phyloP scores from a whole-genome alignment of 2,797 vertebrate genomes.

The Enteromius thamalakanensis region DNA sequence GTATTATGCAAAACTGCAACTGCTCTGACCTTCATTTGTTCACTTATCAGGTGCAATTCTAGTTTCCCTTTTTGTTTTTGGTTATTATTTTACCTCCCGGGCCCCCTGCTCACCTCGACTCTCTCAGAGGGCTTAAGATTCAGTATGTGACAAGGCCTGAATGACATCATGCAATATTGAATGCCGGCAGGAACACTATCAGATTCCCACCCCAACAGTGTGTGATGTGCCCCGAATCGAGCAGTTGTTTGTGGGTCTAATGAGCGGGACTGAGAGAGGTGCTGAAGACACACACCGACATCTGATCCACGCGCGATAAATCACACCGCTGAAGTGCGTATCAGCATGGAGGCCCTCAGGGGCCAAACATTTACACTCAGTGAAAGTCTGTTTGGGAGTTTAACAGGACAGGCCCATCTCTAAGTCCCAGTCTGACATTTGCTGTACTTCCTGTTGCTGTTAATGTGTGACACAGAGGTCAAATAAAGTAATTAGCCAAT shows the following conservation, averaged over 20 bases:
- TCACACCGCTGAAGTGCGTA: conserved; percentile 64
- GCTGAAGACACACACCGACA: conserved; percentile 76
- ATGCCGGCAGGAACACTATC: conserved; percentile 64
- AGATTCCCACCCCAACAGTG: conserved; percentile 62
- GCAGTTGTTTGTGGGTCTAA: conserved; percentile 70
- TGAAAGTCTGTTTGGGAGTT: conserved; percentile 41
- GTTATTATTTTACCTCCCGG: background rate
- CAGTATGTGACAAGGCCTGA: conserved; percentile 51
- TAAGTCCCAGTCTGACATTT: conserved; percentile 19
- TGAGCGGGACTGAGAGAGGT: conserved; percentile 71
- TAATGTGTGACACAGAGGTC: conserved; percentile 11
- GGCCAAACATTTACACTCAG: conserved; percentile 55
- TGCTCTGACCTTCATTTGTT: background rate
- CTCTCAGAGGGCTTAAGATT: conserved; percentile 53
- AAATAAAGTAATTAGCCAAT: background rate
- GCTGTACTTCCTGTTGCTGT: conserved; percentile 3
- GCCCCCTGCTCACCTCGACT: conserved; percentile 30
- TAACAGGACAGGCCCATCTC: conserved; percentile 29
- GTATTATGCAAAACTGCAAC: background rate
- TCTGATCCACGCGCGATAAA: conserved; percentile 73
- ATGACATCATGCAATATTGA: conserved; percentile 69
- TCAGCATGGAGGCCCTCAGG: conserved; percentile 42
- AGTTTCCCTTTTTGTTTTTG: background rate
- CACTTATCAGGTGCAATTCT: background rate
- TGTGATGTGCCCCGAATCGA: conserved; percentile 53